Conservation (phyloP, 1,140 invertebrate genomes). For the Radopholus similis region DNA sequence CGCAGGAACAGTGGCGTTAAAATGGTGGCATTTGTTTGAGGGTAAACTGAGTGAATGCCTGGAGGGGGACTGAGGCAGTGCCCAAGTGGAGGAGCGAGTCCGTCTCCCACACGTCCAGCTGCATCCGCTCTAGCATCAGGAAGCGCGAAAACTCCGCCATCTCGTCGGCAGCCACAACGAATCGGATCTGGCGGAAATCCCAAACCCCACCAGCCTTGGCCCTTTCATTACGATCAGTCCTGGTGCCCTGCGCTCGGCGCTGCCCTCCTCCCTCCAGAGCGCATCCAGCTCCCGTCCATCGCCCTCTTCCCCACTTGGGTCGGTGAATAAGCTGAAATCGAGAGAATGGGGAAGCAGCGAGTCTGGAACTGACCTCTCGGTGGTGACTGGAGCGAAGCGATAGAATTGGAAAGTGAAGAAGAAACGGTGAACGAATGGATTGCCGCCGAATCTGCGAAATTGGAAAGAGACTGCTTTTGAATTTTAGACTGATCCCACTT, state of each 20-base stretch:
- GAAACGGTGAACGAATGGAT: neutral
- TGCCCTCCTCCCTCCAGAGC: too few species aligned
- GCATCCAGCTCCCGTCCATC: neutral
- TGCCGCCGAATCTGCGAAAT: slow-evolving; percentile 22
- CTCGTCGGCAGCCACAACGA: neutral
- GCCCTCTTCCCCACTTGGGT: slow-evolving; percentile 8
- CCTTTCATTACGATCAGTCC: too few species aligned
- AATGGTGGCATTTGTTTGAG: too few species aligned
- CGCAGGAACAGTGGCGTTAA: too few species aligned
- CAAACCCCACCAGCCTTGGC: neutral
- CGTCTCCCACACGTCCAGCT: slow-evolving; percentile 49
- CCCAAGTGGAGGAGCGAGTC: slow-evolving; percentile 42
- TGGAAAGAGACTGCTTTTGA: neutral
- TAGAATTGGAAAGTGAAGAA: slow-evolving; percentile 46
- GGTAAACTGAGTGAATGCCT: slow-evolving; percentile 23
- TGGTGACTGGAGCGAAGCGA: slow-evolving; percentile 30
- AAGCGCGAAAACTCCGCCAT: slow-evolving; percentile 43
- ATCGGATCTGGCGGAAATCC: slow-evolving; percentile 11
- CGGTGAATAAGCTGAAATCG: neutral
- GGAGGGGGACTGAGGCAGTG: slow-evolving; percentile 34
- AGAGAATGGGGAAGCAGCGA: neutral
- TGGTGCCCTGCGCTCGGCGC: too few species aligned
- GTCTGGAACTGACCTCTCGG: slow-evolving; percentile 34
- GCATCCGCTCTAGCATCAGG: slow-evolving; percentile 22
- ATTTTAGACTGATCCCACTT: slow-evolving; percentile 16